Percentiles rank a stretch among this genome's conserved stretches.
These are phyloP conservation scores for Channa maculata DNA, from an alignment of 2,113 vertebrate genomes.

Conservation along the genomic window DNA sequence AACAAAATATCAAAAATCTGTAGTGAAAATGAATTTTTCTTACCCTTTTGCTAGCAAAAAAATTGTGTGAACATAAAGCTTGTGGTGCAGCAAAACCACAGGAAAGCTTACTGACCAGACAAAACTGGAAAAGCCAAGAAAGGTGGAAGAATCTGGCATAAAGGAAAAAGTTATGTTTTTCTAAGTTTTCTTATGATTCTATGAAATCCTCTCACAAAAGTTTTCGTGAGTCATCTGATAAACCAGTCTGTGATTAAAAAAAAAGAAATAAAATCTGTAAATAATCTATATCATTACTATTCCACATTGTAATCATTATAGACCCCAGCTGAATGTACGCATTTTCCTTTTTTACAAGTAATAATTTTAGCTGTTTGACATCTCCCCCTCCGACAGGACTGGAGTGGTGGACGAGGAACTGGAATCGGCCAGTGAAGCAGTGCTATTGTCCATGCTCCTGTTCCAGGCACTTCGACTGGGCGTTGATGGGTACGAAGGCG, in stretches of 20 bases:
- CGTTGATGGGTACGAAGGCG: constrained; percentile 71
- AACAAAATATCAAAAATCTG: not conserved
- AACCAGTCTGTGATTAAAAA: constrained; percentile 50
- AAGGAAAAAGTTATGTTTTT: constrained; percentile 10
- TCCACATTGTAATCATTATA: constrained; percentile 61
- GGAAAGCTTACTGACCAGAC: constrained; percentile 25
- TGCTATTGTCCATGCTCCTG: constrained; percentile 75
- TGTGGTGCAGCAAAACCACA: not conserved
- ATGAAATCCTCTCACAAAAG: constrained; percentile 40
- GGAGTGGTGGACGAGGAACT: constrained; percentile 74
- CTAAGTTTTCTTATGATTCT: constrained; percentile 25
- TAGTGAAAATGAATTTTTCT: not conserved
- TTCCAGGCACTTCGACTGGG: constrained; percentile 69
- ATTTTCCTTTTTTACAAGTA: constrained; percentile 53
- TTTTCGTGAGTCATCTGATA: constrained; percentile 24
- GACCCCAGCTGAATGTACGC: constrained; percentile 39
- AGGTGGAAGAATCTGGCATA: not conserved
- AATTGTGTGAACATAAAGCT: not conserved
- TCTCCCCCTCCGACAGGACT: constrained; percentile 72
- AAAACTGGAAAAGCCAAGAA: constrained; percentile 11
- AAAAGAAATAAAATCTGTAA: constrained; percentile 67
- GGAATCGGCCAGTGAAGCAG: constrained; percentile 68
- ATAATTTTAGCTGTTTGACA: constrained; percentile 60
- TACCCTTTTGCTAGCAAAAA: not conserved
- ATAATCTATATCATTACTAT: constrained; percentile 65